phyloP scores from a whole-genome alignment of 2,113 vertebrate species.

The Phalacrocorax aristotelis region DNA sequence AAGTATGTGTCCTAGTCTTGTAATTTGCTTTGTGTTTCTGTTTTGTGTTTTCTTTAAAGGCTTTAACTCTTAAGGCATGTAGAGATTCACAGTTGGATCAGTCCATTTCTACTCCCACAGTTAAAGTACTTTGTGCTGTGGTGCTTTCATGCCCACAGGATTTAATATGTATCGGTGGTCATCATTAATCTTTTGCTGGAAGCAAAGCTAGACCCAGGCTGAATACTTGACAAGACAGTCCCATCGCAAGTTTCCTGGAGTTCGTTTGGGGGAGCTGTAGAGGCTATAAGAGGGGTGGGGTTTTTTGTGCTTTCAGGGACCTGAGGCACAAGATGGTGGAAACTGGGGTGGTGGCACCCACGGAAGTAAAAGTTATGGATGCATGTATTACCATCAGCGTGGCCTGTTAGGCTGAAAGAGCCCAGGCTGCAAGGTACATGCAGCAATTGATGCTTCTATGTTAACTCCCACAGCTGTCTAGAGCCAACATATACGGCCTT shows the following conservation, averaged over 20 bases:
- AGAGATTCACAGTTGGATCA: background rate
- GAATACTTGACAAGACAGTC: background rate
- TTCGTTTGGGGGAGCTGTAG: background rate
- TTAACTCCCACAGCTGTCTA: background rate
- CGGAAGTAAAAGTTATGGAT: background rate
- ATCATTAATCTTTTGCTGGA: background rate
- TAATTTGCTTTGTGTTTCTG: background rate
- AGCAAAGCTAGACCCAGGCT: background rate
- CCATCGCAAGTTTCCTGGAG: background rate
- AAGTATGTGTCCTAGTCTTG: background rate
- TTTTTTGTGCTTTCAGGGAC: background rate
- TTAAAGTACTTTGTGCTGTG: background rate
- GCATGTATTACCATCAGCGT: background rate
- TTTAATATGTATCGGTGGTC: background rate
- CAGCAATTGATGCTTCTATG: background rate
- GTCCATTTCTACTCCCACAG: background rate
- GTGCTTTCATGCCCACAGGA: accelerated
- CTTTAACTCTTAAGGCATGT: background rate
- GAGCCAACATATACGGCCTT: background rate
- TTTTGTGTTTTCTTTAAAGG: background rate
- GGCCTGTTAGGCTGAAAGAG: background rate
- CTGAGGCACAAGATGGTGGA: background rate
- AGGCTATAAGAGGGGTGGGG: accelerated
- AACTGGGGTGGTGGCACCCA: background rate
- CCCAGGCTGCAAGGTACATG: background rate